phyloP scores from a whole-genome alignment of 2,113 vertebrate species.

The Carassius auratus region DNA sequence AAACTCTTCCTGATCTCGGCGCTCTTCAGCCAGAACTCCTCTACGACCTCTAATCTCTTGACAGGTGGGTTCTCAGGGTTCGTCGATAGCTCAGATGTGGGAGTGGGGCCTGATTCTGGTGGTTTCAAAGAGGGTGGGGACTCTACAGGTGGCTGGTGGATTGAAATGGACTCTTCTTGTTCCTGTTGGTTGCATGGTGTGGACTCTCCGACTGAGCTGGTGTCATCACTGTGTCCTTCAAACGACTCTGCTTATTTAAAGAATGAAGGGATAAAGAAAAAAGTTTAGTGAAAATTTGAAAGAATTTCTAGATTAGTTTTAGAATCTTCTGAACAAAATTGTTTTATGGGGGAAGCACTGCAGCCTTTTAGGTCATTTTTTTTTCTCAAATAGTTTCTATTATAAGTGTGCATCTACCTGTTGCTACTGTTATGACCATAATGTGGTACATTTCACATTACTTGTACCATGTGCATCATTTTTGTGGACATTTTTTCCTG shows the following conservation, averaged over 20 bases:
- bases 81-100: conserved; percentile 79
- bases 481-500: too few species aligned
- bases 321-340: neutral
- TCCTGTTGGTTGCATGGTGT: conserved; percentile 24
- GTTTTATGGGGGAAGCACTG: neutral
- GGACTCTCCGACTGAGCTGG: neutral
- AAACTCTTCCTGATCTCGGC: conserved; percentile 83
- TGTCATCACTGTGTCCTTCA: neutral
- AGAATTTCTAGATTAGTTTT: neutral
- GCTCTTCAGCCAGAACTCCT: conserved; percentile 87
- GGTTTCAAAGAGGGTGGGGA: conserved; percentile 36
- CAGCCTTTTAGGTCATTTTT: neutral
- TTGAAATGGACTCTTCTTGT: neutral
- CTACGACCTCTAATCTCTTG: conserved; percentile 79
- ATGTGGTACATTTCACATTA: too few species aligned
- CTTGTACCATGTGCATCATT: too few species aligned
- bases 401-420: too few species aligned
- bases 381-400: too few species aligned
- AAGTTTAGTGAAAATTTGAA: neutral
- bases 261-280: neutral
- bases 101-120: conserved; percentile 70
- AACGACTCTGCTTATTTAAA: conserved; percentile 28
- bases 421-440: too few species aligned
- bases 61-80: conserved; percentile 73
- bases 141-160: conserved; percentile 28